These are phyloP conservation scores for Panthera leo DNA, from an alignment of 2,113 vertebrate genomes.

Conservation along the genomic window DNA sequence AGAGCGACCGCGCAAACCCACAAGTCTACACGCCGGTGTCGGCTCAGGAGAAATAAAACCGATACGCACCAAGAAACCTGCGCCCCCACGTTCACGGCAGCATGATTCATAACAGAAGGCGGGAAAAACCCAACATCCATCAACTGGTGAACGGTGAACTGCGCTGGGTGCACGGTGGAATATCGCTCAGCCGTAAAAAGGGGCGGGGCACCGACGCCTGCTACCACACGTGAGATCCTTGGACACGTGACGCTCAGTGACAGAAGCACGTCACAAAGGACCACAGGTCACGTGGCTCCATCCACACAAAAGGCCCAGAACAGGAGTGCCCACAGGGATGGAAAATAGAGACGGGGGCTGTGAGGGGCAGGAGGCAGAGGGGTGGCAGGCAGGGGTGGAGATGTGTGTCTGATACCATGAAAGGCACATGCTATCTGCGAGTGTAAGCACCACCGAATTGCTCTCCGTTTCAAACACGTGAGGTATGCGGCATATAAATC, in stretches of 20 bases:
- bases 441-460: accelerated
- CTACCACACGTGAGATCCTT: accelerated
- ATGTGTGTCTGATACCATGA: background rate
- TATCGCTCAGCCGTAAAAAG: accelerated
- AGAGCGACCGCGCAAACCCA: too few species aligned
- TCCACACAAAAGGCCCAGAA: accelerated
- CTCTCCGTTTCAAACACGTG: accelerated
- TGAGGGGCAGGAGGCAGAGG: accelerated
- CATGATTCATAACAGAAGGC: background rate
- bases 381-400: accelerated
- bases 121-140: background rate
- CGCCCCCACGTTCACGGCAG: accelerated
- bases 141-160: accelerated
- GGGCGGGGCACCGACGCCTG: accelerated
- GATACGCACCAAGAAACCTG: accelerated
- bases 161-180: accelerated
- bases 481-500: background rate
- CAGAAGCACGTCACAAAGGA: background rate
- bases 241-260: accelerated
- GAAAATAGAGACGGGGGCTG: background rate
- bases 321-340: accelerated
- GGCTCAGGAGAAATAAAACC: too few species aligned
- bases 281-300: accelerated
- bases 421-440: accelerated
- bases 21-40: accelerated